Evolutionary conservation across 2,113 vertebrate genomes (phyloP).

Genomic region (Oryctolagus cuniculus): DNA sequence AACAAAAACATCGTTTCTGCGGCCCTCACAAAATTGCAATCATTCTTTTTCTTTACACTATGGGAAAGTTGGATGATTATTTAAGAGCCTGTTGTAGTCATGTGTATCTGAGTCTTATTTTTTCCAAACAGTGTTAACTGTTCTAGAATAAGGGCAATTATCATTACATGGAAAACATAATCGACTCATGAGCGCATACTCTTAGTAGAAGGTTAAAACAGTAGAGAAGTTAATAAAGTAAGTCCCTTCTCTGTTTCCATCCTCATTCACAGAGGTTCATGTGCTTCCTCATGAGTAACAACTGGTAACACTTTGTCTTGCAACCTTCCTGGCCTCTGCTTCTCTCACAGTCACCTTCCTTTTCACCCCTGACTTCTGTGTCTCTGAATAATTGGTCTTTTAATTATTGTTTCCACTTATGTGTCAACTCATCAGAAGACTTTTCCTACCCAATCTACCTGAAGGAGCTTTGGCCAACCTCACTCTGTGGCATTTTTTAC

Average conservation of each 20-base stretch:
- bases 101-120: neutral
- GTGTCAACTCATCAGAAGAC: neutral
- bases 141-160: neutral
- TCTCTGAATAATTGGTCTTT: neutral
- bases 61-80: neutral
- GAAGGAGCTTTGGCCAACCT: neutral
- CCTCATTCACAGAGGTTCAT: too few relatives aligned
- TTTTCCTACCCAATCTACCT: neutral
- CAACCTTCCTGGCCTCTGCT: neutral
- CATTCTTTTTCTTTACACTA: neutral
- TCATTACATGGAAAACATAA: neutral
- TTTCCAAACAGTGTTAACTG: neutral
- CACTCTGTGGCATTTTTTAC: neutral
- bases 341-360: neutral
- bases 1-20: neutral
- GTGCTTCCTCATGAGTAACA: neutral
- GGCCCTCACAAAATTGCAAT: neutral
- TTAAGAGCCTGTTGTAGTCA: neutral
- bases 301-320: neutral
- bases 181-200: neutral
- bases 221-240: neutral
- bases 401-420: neutral
- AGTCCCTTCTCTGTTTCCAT: too few relatives aligned
- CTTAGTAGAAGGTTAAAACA: neutral
- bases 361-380: neutral